Base-by-base conservation (phyloP, 2,888 invertebrate species). In the Eudasyphora cyanicolor region DNA sequence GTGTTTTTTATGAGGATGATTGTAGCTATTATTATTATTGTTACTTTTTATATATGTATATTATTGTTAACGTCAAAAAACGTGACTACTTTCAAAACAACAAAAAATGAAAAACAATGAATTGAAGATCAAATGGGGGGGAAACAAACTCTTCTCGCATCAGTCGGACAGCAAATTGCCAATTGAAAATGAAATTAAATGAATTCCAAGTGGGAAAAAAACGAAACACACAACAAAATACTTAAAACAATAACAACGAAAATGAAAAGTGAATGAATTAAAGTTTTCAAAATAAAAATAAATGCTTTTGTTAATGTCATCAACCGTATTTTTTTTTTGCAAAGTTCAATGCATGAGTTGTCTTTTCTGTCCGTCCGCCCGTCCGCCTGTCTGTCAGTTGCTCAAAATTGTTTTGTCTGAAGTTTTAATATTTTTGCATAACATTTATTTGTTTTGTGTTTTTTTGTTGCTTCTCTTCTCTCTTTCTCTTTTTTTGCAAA, bases 151-250 rank as follows among this genome's bases (percentile, higher is more conserved):
- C n/a, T n/a, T n/a, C n/a, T n/a, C n/a, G n/a, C 24, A 57, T 2
- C 27, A 27, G 27, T 14, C 57, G 17, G 6, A 45, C 27, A 60
- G 21, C 29, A 60, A 60, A 60, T 60, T 60, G 60, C 60, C 60
- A 60, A 60, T 27, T 60, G 60, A 60, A 60, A 60, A 60, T 60
- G 60, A 60, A 60, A 60, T 60, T 60, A 60, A 60, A 60, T 60
- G 32, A 60, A 60, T 60, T 60, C 24, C 29, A 60, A 57, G 27
- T n/a, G n/a, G n/a, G n/a, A n/a, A 24, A 57, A 60, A 60, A 17
- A 29, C n/a, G 7, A 60, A 60, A 29, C 6, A 45, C 45, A n/a
- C 3, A 45, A 38, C 8, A 8, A 38, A 38, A 1, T 38, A 38
- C 38, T 45, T 6, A 2, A 5, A 45, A n/a, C n/a, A 3, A 45